Conservation (phyloP, 2,888 invertebrate genomes). For the Limnephilus rhombicus region DNA sequence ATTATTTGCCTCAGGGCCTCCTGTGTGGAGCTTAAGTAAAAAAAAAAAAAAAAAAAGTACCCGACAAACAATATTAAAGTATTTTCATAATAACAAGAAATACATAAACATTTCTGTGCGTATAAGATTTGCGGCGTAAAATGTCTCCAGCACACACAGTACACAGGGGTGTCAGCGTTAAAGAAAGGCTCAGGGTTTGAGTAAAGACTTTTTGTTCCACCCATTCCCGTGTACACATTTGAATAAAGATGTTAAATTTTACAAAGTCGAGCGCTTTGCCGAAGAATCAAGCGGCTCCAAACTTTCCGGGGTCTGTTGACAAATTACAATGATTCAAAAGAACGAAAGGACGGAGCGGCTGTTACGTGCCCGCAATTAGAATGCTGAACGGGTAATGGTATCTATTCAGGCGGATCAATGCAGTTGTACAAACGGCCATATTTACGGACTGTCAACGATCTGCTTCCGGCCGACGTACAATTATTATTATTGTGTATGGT, state of each 20-base stretch:
- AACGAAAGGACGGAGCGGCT: not conserved
- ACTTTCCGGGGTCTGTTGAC: slow-evolving; percentile 32
- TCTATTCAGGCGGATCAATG: slow-evolving; percentile 33
- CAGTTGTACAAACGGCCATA: not conserved
- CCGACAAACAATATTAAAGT: not conserved
- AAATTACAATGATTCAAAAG: slow-evolving; percentile 29
- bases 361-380: slow-evolving; percentile 34
- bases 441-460: slow-evolving; percentile 37
- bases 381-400: slow-evolving; percentile 21
- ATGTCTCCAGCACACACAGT: not conserved
- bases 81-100: not conserved
- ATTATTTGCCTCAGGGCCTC: too few species aligned
- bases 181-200: not conserved
- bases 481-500: not conserved
- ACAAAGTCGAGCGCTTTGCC: slow-evolving; percentile 9
- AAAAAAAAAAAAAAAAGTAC: too few species aligned
- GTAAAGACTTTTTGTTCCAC: not conserved
- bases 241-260: slow-evolving; percentile 38
- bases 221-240: slow-evolving; percentile 19
- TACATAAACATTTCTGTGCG: not conserved
- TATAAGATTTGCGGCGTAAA: not conserved
- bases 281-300: not conserved
- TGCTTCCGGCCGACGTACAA: slow-evolving; percentile 15
- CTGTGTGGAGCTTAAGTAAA: too few species aligned
- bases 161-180: not conserved